phyloP scores from a whole-genome alignment of 2,113 vertebrate genomes.

The Solenodon paradoxus region DNA sequence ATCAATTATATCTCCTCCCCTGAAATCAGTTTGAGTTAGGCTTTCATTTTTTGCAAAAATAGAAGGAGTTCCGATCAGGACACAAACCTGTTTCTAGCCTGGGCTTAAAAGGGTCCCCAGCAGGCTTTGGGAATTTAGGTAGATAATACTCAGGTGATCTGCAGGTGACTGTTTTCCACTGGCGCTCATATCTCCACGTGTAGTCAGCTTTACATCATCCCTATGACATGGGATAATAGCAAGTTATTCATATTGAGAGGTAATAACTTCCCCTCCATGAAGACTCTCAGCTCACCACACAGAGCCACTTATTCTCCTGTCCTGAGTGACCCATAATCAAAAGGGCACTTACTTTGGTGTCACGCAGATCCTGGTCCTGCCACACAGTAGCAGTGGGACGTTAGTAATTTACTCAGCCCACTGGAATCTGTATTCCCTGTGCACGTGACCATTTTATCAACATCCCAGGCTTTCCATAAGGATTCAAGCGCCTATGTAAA shows the following conservation, averaged over 20 bases:
- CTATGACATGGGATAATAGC: neutral
- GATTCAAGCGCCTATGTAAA: neutral
- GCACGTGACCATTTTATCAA: neutral
- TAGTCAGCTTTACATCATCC: neutral
- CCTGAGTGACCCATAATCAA: neutral
- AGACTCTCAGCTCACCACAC: neutral
- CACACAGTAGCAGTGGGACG: neutral
- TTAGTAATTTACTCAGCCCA: neutral
- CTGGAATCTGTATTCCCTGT: neutral
- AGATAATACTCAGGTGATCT: neutral
- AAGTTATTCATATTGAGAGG: neutral
- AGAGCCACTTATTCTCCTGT: neutral
- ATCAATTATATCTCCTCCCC: neutral
- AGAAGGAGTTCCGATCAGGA: neutral
- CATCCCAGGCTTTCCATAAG: neutral
- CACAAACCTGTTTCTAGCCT: neutral
- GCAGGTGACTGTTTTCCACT: neutral
- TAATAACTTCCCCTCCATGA: neutral
- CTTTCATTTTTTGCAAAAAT: constrained; percentile 7
- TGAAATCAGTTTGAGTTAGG: neutral
- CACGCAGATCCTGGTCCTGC: neutral
- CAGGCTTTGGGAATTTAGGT: neutral
- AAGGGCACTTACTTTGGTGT: neutral
- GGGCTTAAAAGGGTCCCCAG: neutral
- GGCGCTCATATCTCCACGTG: neutral